Evolutionary conservation across 2,888 invertebrate genomes (phyloP), one percentile per base, ranked within the genome.

Genomic region (Papilio gigon): DNA sequence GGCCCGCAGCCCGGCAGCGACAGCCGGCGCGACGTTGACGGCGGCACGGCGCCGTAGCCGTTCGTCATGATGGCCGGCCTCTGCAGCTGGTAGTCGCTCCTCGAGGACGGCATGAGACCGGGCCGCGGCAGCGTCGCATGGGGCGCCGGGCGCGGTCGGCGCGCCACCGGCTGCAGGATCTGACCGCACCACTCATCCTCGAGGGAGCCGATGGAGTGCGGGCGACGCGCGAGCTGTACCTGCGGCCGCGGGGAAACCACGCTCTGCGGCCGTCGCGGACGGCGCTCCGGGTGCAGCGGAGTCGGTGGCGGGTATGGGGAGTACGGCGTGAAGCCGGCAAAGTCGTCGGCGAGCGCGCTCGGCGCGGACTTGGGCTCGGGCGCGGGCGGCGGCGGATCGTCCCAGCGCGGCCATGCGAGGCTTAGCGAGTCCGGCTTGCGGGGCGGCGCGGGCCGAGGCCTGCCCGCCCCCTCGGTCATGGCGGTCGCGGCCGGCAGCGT

Each of bases 21-120:
- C 27, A 93, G 78, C 60, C 93, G 86, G 9, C 93, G 86, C 53
- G 90, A 87, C 53, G 93, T 92, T 69, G 89, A 87, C 72, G 93
- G 93, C 73, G 89, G 90, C 75, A 92, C 92, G 35, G 89, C 92
- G 58, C 92, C 90, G 74, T 89, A 90, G 64, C 90, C 90, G 73
- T 91, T 91, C 77, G 90, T 90, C 89, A 91, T 89, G 77, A 91
- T 90, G 68, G 89, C 90, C 4, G 93, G 93, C 75, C 93, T 87
- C 72, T 93, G 92, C 65, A 94, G 84, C 83, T 94, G 94, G 80
- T 94, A 93, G 78, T 94, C 94, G 82, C 94, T 94, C 56, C 94
- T 86, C 61, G 94, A 93, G 74, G 94, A 93, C 72, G 94, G 94
- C 71, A 94, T 77, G 80, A 93, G 93, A 25, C 91, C 92, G 6